These are phyloP conservation scores for Megaptera novaeangliae DNA, from an alignment of 2,113 vertebrate genomes.

Conservation along the genomic window DNA sequence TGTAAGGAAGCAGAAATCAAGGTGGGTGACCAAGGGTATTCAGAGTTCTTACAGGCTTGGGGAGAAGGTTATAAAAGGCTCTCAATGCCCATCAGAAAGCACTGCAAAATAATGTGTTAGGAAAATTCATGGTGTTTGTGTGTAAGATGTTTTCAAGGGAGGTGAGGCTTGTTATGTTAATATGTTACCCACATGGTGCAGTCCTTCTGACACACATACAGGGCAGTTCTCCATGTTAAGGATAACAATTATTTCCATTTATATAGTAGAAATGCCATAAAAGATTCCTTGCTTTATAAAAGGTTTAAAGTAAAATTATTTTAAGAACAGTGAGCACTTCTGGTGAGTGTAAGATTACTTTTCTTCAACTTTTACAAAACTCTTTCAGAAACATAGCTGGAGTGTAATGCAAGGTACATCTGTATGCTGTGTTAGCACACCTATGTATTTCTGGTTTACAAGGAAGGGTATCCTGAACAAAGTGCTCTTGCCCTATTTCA, in stretches of 20 bases:
- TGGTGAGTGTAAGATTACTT: background rate
- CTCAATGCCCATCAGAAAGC: background rate
- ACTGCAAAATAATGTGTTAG: background rate
- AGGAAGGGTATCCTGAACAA: background rate
- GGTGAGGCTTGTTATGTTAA: background rate
- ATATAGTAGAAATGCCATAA: background rate
- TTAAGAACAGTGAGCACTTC: background rate
- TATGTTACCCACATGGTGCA: background rate
- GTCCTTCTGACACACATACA: background rate
- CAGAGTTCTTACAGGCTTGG: background rate
- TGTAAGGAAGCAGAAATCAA: background rate
- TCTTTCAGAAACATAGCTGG: background rate
- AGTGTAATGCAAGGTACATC: background rate
- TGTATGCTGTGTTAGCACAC: background rate
- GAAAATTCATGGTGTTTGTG: background rate
- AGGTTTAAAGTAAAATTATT: background rate
- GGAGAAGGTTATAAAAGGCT: background rate
- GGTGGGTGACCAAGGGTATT: background rate
- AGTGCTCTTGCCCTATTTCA: background rate
- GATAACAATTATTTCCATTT: background rate
- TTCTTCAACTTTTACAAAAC: background rate
- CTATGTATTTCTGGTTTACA: background rate
- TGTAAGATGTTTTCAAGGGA: background rate
- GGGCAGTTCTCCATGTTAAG: background rate
- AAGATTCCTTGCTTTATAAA: background rate